Base-by-base conservation (phyloP, 2,113 vertebrate genomes). In the Catagonus wagneri region DNA sequence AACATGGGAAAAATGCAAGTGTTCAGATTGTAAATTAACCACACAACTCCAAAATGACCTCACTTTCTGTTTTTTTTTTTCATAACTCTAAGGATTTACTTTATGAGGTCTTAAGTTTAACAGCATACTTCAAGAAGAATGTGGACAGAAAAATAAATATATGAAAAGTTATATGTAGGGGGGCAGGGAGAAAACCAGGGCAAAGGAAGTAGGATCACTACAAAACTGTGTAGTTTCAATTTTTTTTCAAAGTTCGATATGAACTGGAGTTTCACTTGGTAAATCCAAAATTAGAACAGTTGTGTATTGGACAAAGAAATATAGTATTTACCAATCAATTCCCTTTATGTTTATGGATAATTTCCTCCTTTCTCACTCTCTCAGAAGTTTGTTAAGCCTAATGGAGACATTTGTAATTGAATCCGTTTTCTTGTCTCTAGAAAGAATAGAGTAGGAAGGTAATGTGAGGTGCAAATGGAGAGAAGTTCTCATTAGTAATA, bases 1-100 rank as follows among this genome's bases (percentile, higher is more conserved):
- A 97, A 96, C 90, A 72, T 93, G 93, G 63, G 74, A 89, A 86
- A 96, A 95, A 66, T 63, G 84, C 81, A 90, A 96, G 87, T 95
- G n/a, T 95, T 97, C 97, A 95, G 58, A 85, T 58, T 95, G 79
- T 97, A 98, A 97, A 97, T 98, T 98, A 98, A 93, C 34, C 60
- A 96, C 69, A 93, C 92, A 95, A 96, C 68, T 97, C 36, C 71
- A 97, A 96, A 97, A 93, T 97, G 86, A 97, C 93, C 15, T 7
- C 89, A 96, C 96, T 90, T 96, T 94, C 75, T 88, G n/a, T 44
- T 44, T 44, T 44, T 44, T 44, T 97, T 87, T 87, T 98, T 88
- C 91, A 94, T 94, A 97, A 92, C 72, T 90, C 95, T 80, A n/a
- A 96, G 92, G 90, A 93, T 61, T 78, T 65, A 34, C 34, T 84